Evolutionary conservation across 2,113 vertebrate genomes (phyloP).

Genomic region (Erythrocercus mccallii): DNA sequence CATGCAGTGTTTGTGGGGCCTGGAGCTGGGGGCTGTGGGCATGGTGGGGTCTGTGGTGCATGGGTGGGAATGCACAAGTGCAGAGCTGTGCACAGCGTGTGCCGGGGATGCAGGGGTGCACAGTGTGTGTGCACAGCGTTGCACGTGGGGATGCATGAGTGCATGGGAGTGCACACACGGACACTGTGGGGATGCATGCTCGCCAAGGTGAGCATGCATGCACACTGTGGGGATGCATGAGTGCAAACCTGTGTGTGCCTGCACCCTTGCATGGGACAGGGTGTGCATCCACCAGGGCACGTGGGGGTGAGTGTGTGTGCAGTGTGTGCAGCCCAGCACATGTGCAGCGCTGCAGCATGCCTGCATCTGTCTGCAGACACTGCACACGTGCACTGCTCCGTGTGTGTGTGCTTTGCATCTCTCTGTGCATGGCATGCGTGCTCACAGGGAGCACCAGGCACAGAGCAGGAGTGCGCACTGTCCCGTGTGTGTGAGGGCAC

Average conservation of each 20-base stretch:
- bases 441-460: rapidly evolving
- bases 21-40: neutral
- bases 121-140: neutral
- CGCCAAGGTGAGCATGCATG: neutral
- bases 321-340: rapidly evolving
- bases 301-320: rapidly evolving
- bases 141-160: neutral
- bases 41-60: rapidly evolving
- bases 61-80: neutral
- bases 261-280: neutral
- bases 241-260: too few species aligned
- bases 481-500: neutral
- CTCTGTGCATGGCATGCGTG: rapidly evolving
- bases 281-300: rapidly evolving
- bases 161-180: neutral
- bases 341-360: rapidly evolving
- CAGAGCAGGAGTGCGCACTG: rapidly evolving
- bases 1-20: neutral
- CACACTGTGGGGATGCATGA: too few species aligned
- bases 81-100: rapidly evolving
- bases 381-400: rapidly evolving
- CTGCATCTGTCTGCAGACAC: neutral
- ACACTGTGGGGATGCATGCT: neutral
- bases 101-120: rapidly evolving
- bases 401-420: neutral